phyloP scores from a whole-genome alignment of 2,888 invertebrate genomes.

The Lumbricus terrestris region DNA sequence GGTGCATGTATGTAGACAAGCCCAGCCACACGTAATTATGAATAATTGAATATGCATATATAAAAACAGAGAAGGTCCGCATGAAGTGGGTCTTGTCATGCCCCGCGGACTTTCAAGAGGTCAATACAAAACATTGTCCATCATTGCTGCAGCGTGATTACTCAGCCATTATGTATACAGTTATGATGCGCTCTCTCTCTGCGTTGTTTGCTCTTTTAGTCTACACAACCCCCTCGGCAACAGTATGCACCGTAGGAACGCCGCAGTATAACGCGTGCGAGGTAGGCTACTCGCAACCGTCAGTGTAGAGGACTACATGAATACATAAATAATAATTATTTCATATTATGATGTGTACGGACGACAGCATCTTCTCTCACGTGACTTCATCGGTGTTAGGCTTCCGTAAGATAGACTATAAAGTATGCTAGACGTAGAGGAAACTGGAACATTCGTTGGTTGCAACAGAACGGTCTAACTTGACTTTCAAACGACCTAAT shows the following conservation, averaged over 20 bases:
- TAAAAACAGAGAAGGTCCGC: not conserved
- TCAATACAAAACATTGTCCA: not conserved
- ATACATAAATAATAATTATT: not conserved
- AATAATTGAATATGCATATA: not conserved
- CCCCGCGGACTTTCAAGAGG: not conserved
- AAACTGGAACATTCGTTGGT: not conserved
- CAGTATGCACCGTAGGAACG: not conserved
- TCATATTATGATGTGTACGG: not conserved
- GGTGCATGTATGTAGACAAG: too few species aligned
- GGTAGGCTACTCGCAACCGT: not conserved
- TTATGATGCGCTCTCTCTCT: not conserved
- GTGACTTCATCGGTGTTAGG: not conserved
- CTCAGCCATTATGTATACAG: not conserved
- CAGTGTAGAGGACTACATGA: not conserved
- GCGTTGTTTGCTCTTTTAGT: not conserved
- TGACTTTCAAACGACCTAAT: not conserved
- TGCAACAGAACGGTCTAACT: not conserved
- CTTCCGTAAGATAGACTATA: not conserved
- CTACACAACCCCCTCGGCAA: not conserved
- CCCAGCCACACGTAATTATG: too few species aligned
- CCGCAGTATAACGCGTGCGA: not conserved
- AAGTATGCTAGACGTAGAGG: not conserved
- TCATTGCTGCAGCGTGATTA: not conserved
- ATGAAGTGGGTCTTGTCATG: not conserved
- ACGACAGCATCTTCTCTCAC: not conserved